Percentiles rank a stretch among this genome's conserved stretches.
Conservation (phyloP, 2,797 vertebrate species). For the Botia kubotai region DNA sequence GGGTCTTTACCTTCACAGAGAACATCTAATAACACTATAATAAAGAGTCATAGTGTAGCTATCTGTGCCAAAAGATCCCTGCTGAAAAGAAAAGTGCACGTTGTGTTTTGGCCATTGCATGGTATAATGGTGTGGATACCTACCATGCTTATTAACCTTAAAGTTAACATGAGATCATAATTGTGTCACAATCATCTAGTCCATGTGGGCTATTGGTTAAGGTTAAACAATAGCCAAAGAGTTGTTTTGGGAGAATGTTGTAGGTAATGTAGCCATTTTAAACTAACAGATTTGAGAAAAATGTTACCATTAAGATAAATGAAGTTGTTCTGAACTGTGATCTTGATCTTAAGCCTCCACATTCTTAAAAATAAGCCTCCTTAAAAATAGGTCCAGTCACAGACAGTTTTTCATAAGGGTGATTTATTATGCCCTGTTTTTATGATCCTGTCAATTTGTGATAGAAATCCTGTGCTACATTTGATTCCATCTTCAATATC, state of each 20-base stretch:
- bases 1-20: too few species aligned
- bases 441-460: too few species aligned
- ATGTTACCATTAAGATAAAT: neutral
- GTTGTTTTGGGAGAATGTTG: neutral
- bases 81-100: conserved; percentile 29
- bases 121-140: neutral
- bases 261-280: neutral
- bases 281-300: neutral
- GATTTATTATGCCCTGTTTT: too few species aligned
- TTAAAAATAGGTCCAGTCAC: neutral
- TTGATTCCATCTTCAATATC: too few species aligned
- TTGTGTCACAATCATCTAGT: neutral
- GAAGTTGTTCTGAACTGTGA: neutral
- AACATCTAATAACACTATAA: too few species aligned
- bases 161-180: neutral
- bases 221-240: neutral
- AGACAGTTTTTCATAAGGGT: too few species aligned
- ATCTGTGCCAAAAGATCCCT: conserved; percentile 1
- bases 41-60: too few species aligned
- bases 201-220: neutral
- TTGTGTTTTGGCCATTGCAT: neutral
- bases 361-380: neutral
- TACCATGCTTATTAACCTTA: neutral
- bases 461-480: too few species aligned
- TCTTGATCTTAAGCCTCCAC: neutral